phyloP scores from a whole-genome alignment of 2,888 invertebrate genomes.

The Cotesia congregata region DNA sequence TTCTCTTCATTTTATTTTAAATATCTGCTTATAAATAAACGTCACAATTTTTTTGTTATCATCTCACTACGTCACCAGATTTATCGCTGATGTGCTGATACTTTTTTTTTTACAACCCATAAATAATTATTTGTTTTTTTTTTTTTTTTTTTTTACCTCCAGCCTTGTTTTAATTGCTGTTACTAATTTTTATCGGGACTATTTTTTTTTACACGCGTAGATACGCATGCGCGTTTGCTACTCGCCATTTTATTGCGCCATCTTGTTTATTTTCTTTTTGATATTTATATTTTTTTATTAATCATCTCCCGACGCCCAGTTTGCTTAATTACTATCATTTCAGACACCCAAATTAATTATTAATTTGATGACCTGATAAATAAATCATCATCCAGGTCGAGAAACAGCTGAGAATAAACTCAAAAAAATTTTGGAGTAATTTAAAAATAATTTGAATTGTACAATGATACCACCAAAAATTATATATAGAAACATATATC shows the following conservation, averaged over 20 bases:
- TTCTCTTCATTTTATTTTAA: not conserved
- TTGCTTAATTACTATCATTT: not conserved
- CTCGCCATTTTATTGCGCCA: slow-evolving; percentile 36
- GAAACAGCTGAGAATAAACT: not conserved
- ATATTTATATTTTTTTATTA: slow-evolving; percentile 24
- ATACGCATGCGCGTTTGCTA: slow-evolving; percentile 39
- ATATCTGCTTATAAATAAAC: not conserved
- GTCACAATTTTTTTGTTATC: not conserved
- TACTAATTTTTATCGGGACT: slow-evolving; percentile 20
- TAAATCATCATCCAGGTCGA: no score
- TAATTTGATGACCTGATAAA: no score
- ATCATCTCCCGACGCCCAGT: slow-evolving; percentile 4
- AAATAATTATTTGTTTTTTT: not conserved
- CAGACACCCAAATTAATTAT: not conserved
- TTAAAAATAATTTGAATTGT: not conserved
- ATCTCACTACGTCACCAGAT: not conserved
- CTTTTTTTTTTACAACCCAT: not conserved
- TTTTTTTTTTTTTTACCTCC: no score
- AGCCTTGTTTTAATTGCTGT: not conserved
- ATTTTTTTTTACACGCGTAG: slow-evolving; percentile 23
- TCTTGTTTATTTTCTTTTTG: slow-evolving; percentile 23
- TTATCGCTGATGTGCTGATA: slow-evolving; percentile 3
- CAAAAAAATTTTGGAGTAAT: not conserved
- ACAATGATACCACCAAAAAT: no score
- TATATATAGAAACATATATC: no score